Evolutionary conservation across 2,113 vertebrate species (phyloP).

Genomic region (Scophthalmus maximus): DNA sequence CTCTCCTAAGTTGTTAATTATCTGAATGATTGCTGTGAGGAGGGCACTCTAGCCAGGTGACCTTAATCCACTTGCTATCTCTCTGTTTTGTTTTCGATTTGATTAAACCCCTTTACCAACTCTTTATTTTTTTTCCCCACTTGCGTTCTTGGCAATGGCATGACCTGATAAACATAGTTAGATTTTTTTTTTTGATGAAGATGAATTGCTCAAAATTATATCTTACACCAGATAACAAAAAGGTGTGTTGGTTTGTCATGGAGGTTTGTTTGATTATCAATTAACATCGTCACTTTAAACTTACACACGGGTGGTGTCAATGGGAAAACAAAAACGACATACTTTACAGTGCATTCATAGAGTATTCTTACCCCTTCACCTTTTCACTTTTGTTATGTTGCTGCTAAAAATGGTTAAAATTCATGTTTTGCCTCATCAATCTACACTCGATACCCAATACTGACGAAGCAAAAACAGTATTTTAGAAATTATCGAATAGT

Average conservation of each 20-base stretch:
- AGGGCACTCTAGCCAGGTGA: conserved; percentile 71
- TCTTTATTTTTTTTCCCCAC: conserved; percentile 16
- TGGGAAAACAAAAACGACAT: no score
- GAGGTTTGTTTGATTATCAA: no score
- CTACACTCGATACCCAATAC: neutral
- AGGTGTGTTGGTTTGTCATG: no score
- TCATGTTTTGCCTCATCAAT: no score
- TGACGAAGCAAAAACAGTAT: neutral
- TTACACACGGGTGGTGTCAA: no score
- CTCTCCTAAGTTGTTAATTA: conserved; percentile 82
- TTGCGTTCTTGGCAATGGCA: conserved; percentile 48
- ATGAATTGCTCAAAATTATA: conserved; percentile 46
- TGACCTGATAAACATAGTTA: conserved; percentile 43
- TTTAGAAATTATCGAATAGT: neutral
- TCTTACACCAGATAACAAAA: neutral
- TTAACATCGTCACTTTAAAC: no score
- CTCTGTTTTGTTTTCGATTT: conserved; percentile 68
- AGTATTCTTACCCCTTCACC: neutral
- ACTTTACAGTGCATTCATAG: neutral
- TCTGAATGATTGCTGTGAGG: conserved; percentile 79
- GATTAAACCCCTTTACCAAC: conserved; percentile 51
- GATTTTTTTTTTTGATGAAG: conserved; percentile 53
- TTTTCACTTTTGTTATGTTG: neutral
- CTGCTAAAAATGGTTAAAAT: no score
- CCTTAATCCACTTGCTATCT: conserved; percentile 70